Base-by-base conservation (phyloP, 2,113 vertebrate species). In the Pleuronectes platessa region DNA sequence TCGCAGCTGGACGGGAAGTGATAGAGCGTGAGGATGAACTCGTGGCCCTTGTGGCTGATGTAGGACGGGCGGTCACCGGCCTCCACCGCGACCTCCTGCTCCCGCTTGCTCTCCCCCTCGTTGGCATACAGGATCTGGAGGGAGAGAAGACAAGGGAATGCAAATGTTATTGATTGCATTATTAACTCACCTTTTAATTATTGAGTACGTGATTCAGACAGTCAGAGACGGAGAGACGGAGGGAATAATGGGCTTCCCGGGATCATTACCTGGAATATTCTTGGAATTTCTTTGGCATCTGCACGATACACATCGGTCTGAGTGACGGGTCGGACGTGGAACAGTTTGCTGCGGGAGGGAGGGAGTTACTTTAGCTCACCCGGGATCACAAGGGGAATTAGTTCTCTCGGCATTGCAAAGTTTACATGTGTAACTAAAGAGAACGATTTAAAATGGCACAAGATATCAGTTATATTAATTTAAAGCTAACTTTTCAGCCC, bases 221-320 rank as follows among this genome's bases (percentile, higher is more conserved):
- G 45, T n/a, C 9, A 18, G 24, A 7, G 68, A 53, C 54, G 1
- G 24, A 18, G 51, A 51, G 24, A 24, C 2, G 40, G 8, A 18
- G 17, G 23, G 13, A 20, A 76, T n/a, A n/a, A 21, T n/a, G 6
- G n/a, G 20, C 18, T 14, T n/a, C 20, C 51, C 15, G 0, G 0
- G 66, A 18, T 68, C 0, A 35, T 73, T 79, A 97, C 98, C 97
- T 99, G 98, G 89, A 99, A 99, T 94, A 99, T 99, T 88, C 96
- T 95, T 59, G 97, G 97, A 90, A 99, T 99, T 88, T 99, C 97
- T 94, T 90, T 96, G 90, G 95, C 89, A 79, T 99, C 98, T 56
- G 98, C 97, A 88, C 97, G 96, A 87, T 99, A 99, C n/a, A 98
- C 97, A 81, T 99, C 97, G 2, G 97, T 98, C 76, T 98, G 98